Conservation (phyloP, 1,140 invertebrate species). For the Cephus cinctus region DNA sequence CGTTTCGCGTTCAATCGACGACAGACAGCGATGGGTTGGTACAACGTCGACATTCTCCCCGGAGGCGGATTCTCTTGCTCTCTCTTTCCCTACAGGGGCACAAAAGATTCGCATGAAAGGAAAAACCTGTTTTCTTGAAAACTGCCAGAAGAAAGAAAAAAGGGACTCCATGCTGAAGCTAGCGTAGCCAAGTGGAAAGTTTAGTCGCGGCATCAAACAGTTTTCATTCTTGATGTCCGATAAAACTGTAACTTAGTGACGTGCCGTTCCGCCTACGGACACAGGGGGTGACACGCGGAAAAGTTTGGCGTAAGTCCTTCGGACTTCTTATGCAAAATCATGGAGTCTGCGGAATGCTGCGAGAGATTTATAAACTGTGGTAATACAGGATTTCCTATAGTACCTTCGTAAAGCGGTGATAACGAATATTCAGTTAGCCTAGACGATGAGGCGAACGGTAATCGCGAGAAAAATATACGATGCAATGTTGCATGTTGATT, state of each 20-base stretch:
- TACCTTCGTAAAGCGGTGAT: no score
- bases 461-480: no score
- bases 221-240: background rate
- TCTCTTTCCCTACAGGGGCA: background rate
- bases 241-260: background rate
- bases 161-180: background rate
- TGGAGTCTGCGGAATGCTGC: no score
- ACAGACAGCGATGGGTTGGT: background rate
- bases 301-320: background rate
- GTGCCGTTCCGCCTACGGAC: background rate
- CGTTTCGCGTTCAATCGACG: background rate
- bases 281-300: background rate
- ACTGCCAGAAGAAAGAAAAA: background rate
- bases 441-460: no score
- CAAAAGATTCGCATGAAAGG: constrained; percentile 1
- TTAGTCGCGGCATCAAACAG: background rate
- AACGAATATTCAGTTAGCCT: no score
- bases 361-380: no score
- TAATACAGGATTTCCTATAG: no score
- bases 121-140: constrained; percentile 3
- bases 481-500: no score
- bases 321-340: no score
- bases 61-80: background rate
- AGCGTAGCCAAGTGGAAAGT: no score
- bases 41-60: background rate